phyloP scores from a whole-genome alignment of 1,140 invertebrate genomes.

The Sipha flava region DNA sequence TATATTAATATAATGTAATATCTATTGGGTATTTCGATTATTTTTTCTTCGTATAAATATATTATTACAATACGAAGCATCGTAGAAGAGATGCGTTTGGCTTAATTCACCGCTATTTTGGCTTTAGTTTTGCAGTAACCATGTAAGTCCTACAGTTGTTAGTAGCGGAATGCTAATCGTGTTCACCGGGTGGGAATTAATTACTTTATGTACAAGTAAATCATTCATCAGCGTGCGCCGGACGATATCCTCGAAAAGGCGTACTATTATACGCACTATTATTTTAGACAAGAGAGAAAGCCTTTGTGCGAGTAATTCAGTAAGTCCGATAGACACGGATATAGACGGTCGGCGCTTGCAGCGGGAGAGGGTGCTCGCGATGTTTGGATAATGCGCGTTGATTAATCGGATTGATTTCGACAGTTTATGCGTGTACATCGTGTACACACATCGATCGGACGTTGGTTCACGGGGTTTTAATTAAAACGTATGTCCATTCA shows the following conservation, averaged over 20 bases:
- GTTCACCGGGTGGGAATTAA: constrained; percentile 1
- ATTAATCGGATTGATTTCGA: constrained; percentile 10
- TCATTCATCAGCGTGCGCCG: neutral
- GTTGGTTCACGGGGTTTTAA: neutral
- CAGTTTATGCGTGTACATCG: neutral
- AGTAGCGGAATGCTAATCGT: constrained; percentile 6
- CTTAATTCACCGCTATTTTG: neutral
- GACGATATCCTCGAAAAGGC: neutral
- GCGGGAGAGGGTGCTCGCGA: neutral
- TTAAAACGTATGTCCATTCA: neutral
- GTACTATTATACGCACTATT: too few relatives aligned
- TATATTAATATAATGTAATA: neutral
- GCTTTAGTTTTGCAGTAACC: neutral
- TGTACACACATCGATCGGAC: too few relatives aligned
- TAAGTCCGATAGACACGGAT: neutral
- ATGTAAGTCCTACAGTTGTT: neutral
- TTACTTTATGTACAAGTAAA: constrained; percentile 16
- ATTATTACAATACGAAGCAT: too few relatives aligned
- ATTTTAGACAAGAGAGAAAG: neutral
- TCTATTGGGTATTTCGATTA: neutral
- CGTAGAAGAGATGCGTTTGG: too few relatives aligned
- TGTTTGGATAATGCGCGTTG: neutral
- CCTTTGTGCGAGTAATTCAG: neutral
- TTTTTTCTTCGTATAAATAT: too few relatives aligned
- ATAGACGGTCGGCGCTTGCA: neutral